These are phyloP conservation scores for Operophtera brumata DNA, from an alignment of 2,888 invertebrate species.

Conservation along the genomic window DNA sequence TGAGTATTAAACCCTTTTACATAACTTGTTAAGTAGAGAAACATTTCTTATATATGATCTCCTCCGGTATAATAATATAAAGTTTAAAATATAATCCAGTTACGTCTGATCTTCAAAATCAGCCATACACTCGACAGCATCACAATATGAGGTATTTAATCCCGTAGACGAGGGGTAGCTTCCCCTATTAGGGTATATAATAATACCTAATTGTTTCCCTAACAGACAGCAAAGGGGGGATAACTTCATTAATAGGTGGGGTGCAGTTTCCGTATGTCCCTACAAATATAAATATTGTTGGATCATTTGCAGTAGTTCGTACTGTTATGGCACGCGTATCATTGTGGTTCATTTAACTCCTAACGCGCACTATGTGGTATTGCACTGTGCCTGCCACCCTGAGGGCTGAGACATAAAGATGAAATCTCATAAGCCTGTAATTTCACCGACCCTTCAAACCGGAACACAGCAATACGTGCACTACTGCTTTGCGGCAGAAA, in stretches of 20 bases:
- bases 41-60: no score
- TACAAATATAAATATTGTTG: background rate
- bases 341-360: no score
- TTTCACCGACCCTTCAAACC: no score
- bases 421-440: no score
- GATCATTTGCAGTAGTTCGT: no score
- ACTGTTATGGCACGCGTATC: no score
- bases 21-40: background rate
- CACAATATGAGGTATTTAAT: slow-evolving; percentile 21
- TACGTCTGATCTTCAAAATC: slow-evolving; percentile 7
- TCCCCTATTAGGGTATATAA: slow-evolving; percentile 60
- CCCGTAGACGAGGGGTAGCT: slow-evolving; percentile 26
- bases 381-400: no score
- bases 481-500: no score
- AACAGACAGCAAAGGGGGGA: slow-evolving; percentile 68
- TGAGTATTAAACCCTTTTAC: no score
- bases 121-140: slow-evolving; percentile 17
- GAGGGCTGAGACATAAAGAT: no score
- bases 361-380: no score
- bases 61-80: background rate
- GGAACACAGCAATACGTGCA: no score
- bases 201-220: slow-evolving; percentile 74
- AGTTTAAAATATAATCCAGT: background rate
- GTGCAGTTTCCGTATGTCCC: slow-evolving; percentile 35
- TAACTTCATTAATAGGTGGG: slow-evolving; percentile 57